Conservation (phyloP, 2,888 invertebrate genomes). For the Himalopsyche japonica region DNA sequence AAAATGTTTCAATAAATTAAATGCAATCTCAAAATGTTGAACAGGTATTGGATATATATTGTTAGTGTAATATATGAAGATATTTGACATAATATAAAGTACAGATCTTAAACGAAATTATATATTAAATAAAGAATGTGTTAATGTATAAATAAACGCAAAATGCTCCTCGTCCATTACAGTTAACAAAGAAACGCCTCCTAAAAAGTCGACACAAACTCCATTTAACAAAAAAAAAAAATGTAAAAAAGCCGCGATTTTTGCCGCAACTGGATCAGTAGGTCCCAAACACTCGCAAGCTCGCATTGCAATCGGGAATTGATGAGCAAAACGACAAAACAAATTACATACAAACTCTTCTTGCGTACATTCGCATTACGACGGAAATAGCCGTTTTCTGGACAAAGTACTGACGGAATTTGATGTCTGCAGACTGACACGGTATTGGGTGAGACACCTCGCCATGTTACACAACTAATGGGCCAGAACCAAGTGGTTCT, state of each 20-base stretch:
- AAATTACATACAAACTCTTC: not conserved
- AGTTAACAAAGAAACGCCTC: not conserved
- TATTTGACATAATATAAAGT: no score
- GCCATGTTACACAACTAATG: not conserved
- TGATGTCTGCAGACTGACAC: not conserved
- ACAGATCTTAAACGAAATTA: no score
- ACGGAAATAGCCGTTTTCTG: not conserved
- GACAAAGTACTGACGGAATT: not conserved
- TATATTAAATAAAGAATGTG: no score
- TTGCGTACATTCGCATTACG: not conserved
- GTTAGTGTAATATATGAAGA: no score
- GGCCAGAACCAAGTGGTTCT: not conserved
- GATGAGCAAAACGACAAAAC: not conserved
- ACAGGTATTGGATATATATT: no score
- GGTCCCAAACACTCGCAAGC: conserved; percentile 9
- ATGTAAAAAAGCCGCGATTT: not conserved
- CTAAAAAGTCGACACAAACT: not conserved
- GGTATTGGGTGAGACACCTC: not conserved
- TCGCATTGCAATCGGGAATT: not conserved
- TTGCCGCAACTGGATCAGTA: conserved; percentile 30
- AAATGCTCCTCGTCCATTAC: not conserved
- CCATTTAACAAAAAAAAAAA: not conserved
- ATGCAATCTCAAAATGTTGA: no score
- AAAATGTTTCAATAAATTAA: no score
- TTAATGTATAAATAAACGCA: no score